These are phyloP conservation scores for Oreochromis grahami DNA, from an alignment of 2,797 vertebrate genomes.

Conservation along the genomic window DNA sequence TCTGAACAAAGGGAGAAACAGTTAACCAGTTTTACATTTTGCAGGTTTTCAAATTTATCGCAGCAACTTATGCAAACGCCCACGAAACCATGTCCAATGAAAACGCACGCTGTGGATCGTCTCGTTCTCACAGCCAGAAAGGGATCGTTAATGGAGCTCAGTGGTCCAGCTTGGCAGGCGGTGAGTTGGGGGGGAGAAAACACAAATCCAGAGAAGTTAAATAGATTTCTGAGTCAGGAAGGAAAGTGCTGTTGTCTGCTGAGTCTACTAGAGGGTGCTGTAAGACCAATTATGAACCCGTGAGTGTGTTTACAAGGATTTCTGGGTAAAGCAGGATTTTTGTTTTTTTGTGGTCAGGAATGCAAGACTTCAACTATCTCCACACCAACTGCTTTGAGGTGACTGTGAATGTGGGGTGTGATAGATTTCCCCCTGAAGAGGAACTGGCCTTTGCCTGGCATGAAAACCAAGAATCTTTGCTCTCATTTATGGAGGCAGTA, in stretches of 20 bases:
- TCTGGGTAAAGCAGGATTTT: neutral
- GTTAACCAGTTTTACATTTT: neutral
- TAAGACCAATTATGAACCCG: neutral
- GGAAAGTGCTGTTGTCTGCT: neutral
- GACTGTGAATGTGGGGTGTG: conserved; percentile 91
- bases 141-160: conserved; percentile 89
- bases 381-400: conserved; percentile 98
- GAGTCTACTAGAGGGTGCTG: conserved; percentile 34
- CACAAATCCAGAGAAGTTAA: neutral
- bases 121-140: conserved; percentile 66
- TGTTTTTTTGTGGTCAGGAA: conserved; percentile 74
- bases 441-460: conserved; percentile 85
- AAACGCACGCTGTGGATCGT: conserved; percentile 82
- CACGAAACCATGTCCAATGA: conserved; percentile 85
- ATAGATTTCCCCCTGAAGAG: conserved; percentile 90
- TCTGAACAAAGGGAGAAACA: neutral
- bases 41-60: conserved; percentile 89
- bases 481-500: conserved; percentile 86
- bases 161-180: conserved; percentile 88
- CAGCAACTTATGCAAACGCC: conserved; percentile 81
- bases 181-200: conserved; percentile 59
- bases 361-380: conserved; percentile 98
- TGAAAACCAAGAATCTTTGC: conserved; percentile 87
- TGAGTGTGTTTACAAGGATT: neutral
- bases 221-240: neutral